A percentile compares a stretch with the other conserved stretches of the same genome.
Conservation (phyloP, 2,113 vertebrate genomes). For the Reinhardtius hippoglossoides region DNA sequence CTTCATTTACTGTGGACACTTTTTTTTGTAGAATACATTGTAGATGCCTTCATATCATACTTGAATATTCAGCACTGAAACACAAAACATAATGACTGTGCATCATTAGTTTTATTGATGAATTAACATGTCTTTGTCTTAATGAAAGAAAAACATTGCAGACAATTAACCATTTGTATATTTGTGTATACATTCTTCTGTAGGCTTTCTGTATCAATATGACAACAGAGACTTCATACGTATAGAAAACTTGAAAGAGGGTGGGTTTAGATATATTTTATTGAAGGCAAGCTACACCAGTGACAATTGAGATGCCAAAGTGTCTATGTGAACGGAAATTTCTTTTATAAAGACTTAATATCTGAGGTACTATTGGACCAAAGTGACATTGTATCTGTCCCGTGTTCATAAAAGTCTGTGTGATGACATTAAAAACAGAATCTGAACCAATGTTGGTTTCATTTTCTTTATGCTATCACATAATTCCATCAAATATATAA, state of each 20-base stretch:
- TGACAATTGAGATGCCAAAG: conserved; percentile 48
- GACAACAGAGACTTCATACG: conserved; percentile 20
- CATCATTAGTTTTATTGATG: conserved; percentile 41
- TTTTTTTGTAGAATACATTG: conserved; percentile 47
- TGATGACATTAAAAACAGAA: conserved; percentile 35
- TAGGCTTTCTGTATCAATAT: conserved; percentile 52
- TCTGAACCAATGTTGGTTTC: conserved; percentile 1
- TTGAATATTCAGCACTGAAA: conserved; percentile 73
- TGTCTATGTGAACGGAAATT: conserved; percentile 44
- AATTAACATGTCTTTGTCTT: conserved; percentile 45
- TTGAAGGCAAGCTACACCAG: conserved; percentile 31
- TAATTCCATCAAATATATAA: no score
- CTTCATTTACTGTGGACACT: conserved; percentile 57
- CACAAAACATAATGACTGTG: conserved; percentile 39
- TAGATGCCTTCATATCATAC: conserved; percentile 72
- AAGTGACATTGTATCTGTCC: conserved; percentile 59
- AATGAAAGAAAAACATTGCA: conserved; percentile 4
- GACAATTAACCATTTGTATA: conserved; percentile 35
- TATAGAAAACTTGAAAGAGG: conserved; percentile 45
- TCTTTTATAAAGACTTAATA: conserved; percentile 55
- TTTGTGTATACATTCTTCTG: conserved; percentile 55
- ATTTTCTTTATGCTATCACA: not conserved
- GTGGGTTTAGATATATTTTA: conserved; percentile 20
- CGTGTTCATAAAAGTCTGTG: conserved; percentile 54
- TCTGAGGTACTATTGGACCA: conserved; percentile 60